Evolutionary conservation across 2,113 vertebrate species (phyloP), one percentile per base, ranked within the genome.

Genomic region (Pogona vitticeps): DNA sequence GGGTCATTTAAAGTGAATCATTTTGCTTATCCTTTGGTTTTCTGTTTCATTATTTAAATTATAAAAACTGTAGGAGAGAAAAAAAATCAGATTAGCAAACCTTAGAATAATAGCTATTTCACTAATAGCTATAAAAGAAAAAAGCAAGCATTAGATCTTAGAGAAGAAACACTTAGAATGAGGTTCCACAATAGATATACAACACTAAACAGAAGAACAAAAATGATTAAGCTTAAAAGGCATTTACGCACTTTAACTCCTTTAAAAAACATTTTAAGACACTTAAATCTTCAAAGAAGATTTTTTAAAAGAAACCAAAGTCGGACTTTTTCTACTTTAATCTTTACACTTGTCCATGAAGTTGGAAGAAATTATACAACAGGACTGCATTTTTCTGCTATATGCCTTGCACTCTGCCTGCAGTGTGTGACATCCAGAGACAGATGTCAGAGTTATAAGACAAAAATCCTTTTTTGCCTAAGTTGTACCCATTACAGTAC

Each of bases 351-450:
- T 97, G 97, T 98, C 98, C 97, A 98, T 97, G 97, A 98, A 98
- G 97, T 98, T 98, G 96, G 97, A 98, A 98, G 97, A 98, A 97
- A 98, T 97, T 97, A 98, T 98, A 98, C 97, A 97, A 98, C 97
- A 97, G 97, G 98, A 98, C 98, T 98, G 97, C 97, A 97, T 52
- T 97, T 98, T 98, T 98, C 97, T 98, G 96, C 98, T 98, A 97
- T 98, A 98, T 98, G 97, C 98, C 98, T 98, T 98, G 97, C 98
- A 97, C 97, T 98, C 98, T 98, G 98, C 97, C 98, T 98, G 97
- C 98, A 98, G 98, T 98, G 98, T 98, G 97, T 98, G 97, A 98
- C 97, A 97, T 96, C 98, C 97, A 98, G 98, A 98, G 97, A 98
- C 97, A 98, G 97, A 97, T 97, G 98, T 98, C 97, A 98, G 97